A percentile compares a stretch with the other conserved stretches of the same genome.
These are phyloP conservation scores for Mastomys natalensis DNA, from an alignment of 2,113 vertebrate genomes.

Conservation along the genomic window DNA sequence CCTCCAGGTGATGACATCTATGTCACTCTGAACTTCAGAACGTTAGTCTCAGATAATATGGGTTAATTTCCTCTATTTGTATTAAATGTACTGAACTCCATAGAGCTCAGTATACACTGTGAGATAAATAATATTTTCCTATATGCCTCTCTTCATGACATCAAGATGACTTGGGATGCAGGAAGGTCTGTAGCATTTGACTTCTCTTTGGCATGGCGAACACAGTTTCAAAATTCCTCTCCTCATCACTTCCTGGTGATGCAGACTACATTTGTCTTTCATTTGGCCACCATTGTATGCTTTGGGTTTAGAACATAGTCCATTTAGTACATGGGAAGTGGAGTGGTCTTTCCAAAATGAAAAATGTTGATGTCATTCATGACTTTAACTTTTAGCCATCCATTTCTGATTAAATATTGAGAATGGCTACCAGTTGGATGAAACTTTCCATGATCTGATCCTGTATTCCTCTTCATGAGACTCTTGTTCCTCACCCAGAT, in stretches of 20 bases:
- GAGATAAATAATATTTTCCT: not conserved
- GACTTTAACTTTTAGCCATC: not conserved
- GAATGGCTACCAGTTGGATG: not conserved
- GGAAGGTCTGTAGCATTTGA: not conserved
- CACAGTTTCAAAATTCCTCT: not conserved
- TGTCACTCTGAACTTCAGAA: not conserved
- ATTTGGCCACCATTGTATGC: not conserved
- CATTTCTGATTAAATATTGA: constrained; percentile 1
- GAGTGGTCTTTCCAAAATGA: not conserved
- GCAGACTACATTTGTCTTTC: not conserved
- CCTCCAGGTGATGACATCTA: not conserved
- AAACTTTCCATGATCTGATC: not conserved
- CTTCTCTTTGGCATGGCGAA: not conserved
- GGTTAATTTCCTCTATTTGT: not conserved
- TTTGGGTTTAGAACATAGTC: not conserved
- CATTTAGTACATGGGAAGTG: not conserved
- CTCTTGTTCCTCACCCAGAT: not conserved
- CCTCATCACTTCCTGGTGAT: not conserved
- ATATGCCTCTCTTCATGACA: not conserved
- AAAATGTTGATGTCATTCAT: not conserved
- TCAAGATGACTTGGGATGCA: not conserved
- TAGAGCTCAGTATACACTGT: not conserved
- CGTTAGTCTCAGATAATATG: not conserved
- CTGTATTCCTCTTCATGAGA: not conserved
- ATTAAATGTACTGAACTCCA: not conserved